Evolutionary conservation across 2,888 invertebrate genomes (phyloP).

Genomic region (Lottia scabra): DNA sequence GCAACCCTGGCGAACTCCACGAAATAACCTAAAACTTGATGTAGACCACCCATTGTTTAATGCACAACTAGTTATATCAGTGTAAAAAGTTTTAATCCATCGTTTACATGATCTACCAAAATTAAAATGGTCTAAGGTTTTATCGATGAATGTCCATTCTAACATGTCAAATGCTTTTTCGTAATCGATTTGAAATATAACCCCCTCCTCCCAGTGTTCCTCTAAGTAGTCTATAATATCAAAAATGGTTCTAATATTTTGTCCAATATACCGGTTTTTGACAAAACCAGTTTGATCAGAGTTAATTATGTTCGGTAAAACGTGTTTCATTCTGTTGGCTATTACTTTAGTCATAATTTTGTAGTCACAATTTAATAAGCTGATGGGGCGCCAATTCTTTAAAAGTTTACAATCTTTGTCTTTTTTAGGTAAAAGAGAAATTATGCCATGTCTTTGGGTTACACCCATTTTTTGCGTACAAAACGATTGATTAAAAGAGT

Average conservation of each 20-base stretch:
- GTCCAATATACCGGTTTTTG: not conserved
- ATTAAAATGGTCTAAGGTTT: not conserved
- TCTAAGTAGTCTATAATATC: constrained; percentile 10
- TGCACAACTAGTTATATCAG: not conserved
- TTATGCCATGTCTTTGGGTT: constrained; percentile 10
- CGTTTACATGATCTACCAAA: not conserved
- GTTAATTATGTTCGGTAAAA: constrained; percentile 17
- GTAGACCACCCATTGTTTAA: not conserved
- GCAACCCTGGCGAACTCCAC: not conserved
- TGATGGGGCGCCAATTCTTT: constrained; percentile 17
- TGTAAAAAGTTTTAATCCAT: not conserved
- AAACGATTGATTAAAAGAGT: not conserved
- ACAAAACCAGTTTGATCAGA: constrained; percentile 21
- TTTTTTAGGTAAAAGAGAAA: constrained; percentile 14
- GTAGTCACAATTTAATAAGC: constrained; percentile 16
- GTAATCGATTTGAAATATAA: not conserved
- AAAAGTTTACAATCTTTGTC: constrained; percentile 1
- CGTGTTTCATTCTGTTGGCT: constrained; percentile 13
- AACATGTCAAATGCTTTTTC: not conserved
- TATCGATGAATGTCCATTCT: not conserved
- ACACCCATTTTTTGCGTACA: not conserved
- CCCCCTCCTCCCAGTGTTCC: not conserved
- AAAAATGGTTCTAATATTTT: constrained; percentile 16
- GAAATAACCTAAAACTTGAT: not conserved
- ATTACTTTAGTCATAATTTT: constrained; percentile 18